phyloP scores from a whole-genome alignment of 2,888 invertebrate genomes.

The Crioceris asparagi region DNA sequence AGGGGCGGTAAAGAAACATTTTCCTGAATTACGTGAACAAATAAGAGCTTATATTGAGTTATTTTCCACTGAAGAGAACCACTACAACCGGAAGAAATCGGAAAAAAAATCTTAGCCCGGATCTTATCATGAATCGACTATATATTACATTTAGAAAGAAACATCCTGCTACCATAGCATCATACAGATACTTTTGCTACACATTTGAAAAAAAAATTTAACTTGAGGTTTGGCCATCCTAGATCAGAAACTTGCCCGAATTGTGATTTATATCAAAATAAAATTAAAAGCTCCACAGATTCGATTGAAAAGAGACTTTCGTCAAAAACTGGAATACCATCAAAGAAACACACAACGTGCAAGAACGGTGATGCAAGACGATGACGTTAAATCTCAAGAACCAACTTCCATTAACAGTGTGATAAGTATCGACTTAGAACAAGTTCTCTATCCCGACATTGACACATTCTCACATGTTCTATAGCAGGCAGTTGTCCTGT shows the following conservation, averaged over 20 bases:
- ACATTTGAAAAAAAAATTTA: constrained; percentile 8
- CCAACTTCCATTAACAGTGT: constrained; percentile 2
- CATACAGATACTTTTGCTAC: constrained; percentile 6
- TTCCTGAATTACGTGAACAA: too few species aligned
- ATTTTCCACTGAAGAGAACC: too few species aligned
- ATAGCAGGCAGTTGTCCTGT: constrained; percentile 10
- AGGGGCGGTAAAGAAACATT: too few species aligned
- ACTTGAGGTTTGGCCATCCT: constrained; percentile 3
- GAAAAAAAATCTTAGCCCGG: constrained; percentile 1
- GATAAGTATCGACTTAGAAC: constrained; percentile 8
- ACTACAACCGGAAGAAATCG: constrained; percentile 1
- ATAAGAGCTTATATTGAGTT: too few species aligned
- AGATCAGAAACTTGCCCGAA: constrained; percentile 6
- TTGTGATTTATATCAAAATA: constrained; percentile 7
- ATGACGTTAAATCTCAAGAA: constrained; percentile 8
- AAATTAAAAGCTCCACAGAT: constrained; percentile 4
- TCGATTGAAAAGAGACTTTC: not conserved
- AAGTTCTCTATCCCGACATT: constrained; percentile 11
- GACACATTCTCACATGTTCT: constrained; percentile 10
- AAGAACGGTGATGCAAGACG: constrained; percentile 9
- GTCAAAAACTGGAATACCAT: constrained; percentile 3
- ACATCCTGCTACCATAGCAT: constrained; percentile 1
- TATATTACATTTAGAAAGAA: constrained; percentile 3
- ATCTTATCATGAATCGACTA: constrained; percentile 1
- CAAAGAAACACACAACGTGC: constrained; percentile 8